phyloP scores from a whole-genome alignment of 2,797 vertebrate species.

The Melanotaenia trifasciata region DNA sequence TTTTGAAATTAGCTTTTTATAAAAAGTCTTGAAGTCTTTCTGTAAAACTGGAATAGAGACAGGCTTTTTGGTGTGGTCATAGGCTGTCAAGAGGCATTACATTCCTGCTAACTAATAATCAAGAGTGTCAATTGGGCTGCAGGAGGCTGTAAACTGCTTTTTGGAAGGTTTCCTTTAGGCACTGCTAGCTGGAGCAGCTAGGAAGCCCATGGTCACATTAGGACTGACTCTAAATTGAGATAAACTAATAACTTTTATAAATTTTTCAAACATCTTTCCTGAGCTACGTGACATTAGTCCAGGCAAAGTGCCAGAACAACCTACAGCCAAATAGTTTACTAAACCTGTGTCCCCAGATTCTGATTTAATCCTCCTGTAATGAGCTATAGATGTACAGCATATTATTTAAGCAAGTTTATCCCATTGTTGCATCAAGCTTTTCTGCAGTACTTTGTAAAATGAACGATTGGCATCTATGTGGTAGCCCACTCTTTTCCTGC shows the following conservation, averaged over 20 bases:
- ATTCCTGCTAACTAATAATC: background rate
- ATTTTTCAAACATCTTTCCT: background rate
- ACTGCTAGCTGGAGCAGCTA: background rate
- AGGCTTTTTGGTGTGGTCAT: background rate
- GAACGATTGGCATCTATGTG: constrained; percentile 19
- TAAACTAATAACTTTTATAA: too few species aligned
- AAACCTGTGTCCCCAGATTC: constrained; percentile 38
- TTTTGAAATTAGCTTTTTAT: background rate
- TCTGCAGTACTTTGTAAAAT: constrained; percentile 16
- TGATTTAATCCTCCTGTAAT: constrained; percentile 55
- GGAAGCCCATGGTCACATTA: background rate
- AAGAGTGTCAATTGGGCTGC: background rate
- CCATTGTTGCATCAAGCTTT: constrained; percentile 1
- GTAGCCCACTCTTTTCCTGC: constrained; percentile 17
- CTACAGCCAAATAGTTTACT: constrained; percentile 37
- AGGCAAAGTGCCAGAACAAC: constrained; percentile 41
- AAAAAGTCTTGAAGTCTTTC: background rate
- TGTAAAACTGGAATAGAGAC: background rate
- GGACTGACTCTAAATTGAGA: background rate
- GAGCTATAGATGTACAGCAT: constrained; percentile 14
- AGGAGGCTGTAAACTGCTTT: background rate
- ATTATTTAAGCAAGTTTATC: constrained; percentile 3
- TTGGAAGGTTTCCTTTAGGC: background rate
- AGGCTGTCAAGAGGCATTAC: background rate
- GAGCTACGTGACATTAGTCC: background rate